Percentiles rank a stretch among this genome's conserved stretches.
Evolutionary conservation across 2,113 vertebrate species (phyloP).

Genomic region (Sinosuthora webbiana): DNA sequence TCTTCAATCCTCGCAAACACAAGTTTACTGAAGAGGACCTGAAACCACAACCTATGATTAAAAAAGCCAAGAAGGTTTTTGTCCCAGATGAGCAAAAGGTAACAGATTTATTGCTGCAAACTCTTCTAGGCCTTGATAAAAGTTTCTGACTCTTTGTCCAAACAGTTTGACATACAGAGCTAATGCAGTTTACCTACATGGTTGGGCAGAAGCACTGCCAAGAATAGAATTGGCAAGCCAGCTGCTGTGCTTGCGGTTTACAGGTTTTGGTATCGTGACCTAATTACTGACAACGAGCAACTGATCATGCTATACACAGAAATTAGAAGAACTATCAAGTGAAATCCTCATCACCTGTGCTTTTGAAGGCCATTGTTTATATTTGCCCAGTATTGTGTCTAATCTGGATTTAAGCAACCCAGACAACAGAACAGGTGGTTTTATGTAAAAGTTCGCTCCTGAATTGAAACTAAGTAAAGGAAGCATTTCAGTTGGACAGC

Average conservation of each 20-base stretch:
- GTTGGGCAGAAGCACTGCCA: not conserved
- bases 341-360: not conserved
- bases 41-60: slow-evolving; percentile 99
- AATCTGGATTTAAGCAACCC: not conserved
- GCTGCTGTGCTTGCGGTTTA: slow-evolving; percentile 1
- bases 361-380: not conserved
- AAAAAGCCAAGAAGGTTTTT: slow-evolving; percentile 98
- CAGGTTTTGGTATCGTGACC: not conserved
- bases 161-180: not conserved
- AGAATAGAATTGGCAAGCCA: slow-evolving; percentile 4
- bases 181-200: not conserved
- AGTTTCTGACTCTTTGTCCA: not conserved
- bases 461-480: not conserved
- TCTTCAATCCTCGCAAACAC: slow-evolving; percentile 97
- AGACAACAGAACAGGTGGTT: not conserved
- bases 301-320: not conserved
- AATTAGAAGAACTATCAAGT: not conserved
- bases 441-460: not conserved
- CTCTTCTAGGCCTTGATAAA: not conserved
- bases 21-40: slow-evolving; percentile 95
- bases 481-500: not conserved
- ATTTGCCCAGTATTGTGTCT: not conserved
- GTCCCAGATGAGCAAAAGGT: slow-evolving; percentile 95
- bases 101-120: slow-evolving; percentile 26
- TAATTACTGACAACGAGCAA: slow-evolving; percentile 5